Base-by-base conservation (phyloP, 1,140 invertebrate genomes). In the Scaptodrosophila lebanonensis region DNA sequence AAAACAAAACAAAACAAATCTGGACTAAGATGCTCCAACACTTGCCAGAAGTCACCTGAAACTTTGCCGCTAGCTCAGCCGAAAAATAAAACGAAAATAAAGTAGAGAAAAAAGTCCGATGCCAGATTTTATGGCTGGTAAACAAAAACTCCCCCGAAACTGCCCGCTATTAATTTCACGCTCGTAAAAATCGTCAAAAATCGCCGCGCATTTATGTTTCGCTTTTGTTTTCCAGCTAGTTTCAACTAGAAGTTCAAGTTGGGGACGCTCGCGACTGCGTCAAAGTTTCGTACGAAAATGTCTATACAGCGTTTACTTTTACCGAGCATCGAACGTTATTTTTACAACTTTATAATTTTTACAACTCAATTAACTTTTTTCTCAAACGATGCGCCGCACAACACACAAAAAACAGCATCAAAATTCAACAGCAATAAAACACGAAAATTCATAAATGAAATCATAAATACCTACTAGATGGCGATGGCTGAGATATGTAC, bases 281-380 rank as follows among this genome's bases (percentile, higher is more conserved):
- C n/a, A n/a, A n/a, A n/a, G n/a, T n/a, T n/a, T 57, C 68, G 73
- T 69, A 39, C 45, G 54, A 58, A 68, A 52, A 57, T 44, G 42
- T 63, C 25, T 43, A 15, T 66, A 68, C 40, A 62, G 62, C 48
- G 63, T 50, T 50, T 66, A 65, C 64, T 77, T 65, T 77, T 76
- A 60, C 42, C 35, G 59, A 51, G 12, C 68, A 42, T 44, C 35
- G 12, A 32, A 17, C 15, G 45, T 39, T 60, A 18, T 58, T 77
- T 79, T 82, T 82, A 82, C 75, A 82, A 64, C 75, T 82, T 82
- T 82, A 82, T 82, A 82, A 82, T 82, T 82, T 82, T 82, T 83
- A 82, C 75, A 82, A 75, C 75, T 82, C 76, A 82, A 82, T 82
- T 83, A 83, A 82, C 54, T 77, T 82, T 66, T 68, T 70, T 66